Evolutionary conservation across 2,797 vertebrate species (phyloP).

Genomic region (Leptodactylus fallax): DNA sequence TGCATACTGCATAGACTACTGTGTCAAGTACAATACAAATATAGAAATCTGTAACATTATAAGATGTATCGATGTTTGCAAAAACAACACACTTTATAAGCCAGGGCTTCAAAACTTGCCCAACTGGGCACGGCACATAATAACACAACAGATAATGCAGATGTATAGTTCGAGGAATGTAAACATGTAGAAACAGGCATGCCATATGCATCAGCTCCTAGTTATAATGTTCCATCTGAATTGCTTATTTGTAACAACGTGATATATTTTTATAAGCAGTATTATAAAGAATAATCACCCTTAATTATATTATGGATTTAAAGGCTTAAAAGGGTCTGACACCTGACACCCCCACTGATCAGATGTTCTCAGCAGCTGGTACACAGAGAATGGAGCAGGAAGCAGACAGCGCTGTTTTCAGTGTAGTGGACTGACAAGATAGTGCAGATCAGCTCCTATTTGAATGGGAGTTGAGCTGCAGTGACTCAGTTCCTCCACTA

Average conservation of each 20-base stretch:
- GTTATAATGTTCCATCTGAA: neutral
- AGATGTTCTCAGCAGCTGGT: no score
- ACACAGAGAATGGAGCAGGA: no score
- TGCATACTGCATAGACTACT: neutral
- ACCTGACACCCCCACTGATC: no score
- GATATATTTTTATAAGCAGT: neutral
- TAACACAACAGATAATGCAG: neutral
- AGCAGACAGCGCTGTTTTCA: no score
- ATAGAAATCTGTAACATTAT: neutral
- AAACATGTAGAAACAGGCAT: conserved; percentile 17
- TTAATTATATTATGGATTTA: neutral
- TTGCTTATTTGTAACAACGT: neutral
- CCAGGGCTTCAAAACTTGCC: neutral
- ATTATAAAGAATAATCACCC: neutral
- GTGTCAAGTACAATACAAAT: neutral
- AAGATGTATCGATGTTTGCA: neutral
- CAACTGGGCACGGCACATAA: conserved; percentile 7
- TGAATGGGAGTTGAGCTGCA: no score
- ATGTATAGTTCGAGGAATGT: neutral
- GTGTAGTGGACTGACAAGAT: no score
- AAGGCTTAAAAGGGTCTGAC: no score
- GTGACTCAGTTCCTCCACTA: no score
- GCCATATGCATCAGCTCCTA: neutral
- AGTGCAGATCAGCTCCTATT: no score
- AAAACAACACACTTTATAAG: neutral